These are phyloP conservation scores for Ispidina picta DNA, from an alignment of 2,797 vertebrate species.

Conservation along the genomic window DNA sequence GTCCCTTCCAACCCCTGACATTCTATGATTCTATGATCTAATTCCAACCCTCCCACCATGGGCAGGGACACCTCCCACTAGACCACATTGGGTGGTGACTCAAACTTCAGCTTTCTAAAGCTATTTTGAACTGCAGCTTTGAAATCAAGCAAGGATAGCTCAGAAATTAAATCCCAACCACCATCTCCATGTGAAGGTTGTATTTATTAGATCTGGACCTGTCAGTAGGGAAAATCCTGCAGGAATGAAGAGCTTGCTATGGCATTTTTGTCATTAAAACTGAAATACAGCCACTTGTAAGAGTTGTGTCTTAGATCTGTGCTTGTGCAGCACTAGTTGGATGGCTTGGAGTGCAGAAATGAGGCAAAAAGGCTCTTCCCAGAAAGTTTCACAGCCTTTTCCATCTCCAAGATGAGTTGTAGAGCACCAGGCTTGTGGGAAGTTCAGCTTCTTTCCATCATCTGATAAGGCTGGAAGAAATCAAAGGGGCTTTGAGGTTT, in stretches of 20 bases:
- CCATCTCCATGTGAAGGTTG: background rate
- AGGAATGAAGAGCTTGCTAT: background rate
- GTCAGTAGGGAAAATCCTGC: background rate
- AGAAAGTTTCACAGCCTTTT: background rate
- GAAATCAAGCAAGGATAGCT: rapidly evolving
- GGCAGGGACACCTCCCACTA: too few species aligned
- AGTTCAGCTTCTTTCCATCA: background rate
- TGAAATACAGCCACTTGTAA: background rate
- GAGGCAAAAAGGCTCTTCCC: background rate
- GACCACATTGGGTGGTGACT: background rate
- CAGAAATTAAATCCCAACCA: background rate
- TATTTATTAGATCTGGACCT: background rate
- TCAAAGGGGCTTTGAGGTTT: background rate
- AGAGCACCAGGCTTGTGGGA: background rate
- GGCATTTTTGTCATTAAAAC: rapidly evolving
- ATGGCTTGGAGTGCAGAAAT: background rate
- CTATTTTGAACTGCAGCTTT: background rate
- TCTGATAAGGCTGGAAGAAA: background rate
- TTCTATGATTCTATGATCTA: too few species aligned
- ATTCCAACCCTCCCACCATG: too few species aligned
- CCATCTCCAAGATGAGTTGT: background rate
- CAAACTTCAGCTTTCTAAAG: background rate
- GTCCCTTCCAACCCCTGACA: too few species aligned
- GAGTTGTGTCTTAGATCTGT: background rate
- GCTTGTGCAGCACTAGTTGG: background rate